These are phyloP conservation scores for Thamnophis elegans DNA, from an alignment of 2,797 vertebrate species.

Conservation along the genomic window DNA sequence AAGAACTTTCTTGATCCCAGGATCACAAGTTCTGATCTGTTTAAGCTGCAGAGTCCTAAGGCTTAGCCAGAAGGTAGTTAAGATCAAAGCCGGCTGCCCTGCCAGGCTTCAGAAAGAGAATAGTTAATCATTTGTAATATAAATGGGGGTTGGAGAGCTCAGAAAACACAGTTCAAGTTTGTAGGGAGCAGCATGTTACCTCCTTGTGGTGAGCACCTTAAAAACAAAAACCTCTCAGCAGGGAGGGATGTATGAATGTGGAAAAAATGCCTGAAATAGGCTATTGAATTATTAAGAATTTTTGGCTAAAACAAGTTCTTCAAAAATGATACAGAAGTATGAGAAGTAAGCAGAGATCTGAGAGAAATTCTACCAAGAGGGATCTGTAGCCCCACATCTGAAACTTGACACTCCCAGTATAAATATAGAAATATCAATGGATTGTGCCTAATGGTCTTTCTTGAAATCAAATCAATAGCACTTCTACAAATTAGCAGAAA, in stretches of 20 bases:
- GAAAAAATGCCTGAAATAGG: constrained; percentile 10
- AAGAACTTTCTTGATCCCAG: constrained; percentile 33
- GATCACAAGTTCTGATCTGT: constrained; percentile 56
- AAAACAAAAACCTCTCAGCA: background rate
- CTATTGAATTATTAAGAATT: background rate
- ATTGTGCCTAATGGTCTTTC: background rate
- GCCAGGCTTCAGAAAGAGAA: constrained; percentile 50
- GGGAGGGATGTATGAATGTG: constrained; percentile 4
- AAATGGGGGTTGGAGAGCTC: constrained; percentile 23
- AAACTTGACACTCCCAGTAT: background rate
- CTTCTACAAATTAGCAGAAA: background rate
- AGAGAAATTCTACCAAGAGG: background rate
- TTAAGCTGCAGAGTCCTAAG: constrained; percentile 41
- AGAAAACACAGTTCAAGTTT: constrained; percentile 14
- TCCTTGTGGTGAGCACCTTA: background rate
- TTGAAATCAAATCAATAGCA: background rate
- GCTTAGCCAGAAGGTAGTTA: constrained; percentile 51
- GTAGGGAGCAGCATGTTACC: background rate
- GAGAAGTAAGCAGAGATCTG: background rate
- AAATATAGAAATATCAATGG: background rate
- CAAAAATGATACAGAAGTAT: background rate
- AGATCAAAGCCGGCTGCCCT: constrained; percentile 49
- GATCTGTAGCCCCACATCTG: background rate
- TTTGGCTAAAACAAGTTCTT: accelerated
- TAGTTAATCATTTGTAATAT: constrained; percentile 50